Evolutionary conservation across 2,113 vertebrate species (phyloP).

Genomic region (Myiagra hebetior): DNA sequence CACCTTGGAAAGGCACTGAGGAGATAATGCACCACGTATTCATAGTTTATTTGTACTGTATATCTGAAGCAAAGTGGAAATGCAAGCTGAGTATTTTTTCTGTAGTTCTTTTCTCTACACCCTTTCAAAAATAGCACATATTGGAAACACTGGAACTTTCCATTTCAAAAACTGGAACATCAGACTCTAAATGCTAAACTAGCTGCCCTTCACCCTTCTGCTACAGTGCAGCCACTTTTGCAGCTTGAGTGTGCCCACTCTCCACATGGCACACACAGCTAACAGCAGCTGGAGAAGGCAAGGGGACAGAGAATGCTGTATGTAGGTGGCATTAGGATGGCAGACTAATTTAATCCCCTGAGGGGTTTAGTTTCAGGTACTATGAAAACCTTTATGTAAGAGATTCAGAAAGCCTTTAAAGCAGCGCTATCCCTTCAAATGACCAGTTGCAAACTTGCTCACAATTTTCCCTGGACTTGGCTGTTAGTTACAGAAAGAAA

Average conservation of each 20-base stretch:
- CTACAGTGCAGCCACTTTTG: background rate
- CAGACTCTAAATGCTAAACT: background rate
- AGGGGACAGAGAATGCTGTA: background rate
- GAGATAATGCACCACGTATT: background rate
- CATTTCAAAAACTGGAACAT: background rate
- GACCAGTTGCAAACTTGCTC: background rate
- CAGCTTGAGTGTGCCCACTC: background rate
- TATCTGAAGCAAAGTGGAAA: constrained; percentile 8
- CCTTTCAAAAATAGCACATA: background rate
- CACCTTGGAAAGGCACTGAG: background rate
- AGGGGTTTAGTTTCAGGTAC: background rate
- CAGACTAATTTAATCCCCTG: background rate
- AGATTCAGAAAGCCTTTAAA: background rate
- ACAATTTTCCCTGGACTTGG: background rate
- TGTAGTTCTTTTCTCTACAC: background rate
- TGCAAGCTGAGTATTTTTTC: background rate
- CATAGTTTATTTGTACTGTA: constrained; percentile 29
- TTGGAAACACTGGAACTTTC: background rate
- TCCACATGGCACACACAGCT: background rate
- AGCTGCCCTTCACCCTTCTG: background rate
- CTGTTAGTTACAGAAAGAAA: background rate
- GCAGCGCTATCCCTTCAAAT: background rate
- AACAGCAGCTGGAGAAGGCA: background rate
- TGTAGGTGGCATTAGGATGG: background rate
- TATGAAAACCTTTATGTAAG: background rate